Evolutionary conservation across 2,888 invertebrate genomes (phyloP).

Genomic region (Horisme vitalbata): DNA sequence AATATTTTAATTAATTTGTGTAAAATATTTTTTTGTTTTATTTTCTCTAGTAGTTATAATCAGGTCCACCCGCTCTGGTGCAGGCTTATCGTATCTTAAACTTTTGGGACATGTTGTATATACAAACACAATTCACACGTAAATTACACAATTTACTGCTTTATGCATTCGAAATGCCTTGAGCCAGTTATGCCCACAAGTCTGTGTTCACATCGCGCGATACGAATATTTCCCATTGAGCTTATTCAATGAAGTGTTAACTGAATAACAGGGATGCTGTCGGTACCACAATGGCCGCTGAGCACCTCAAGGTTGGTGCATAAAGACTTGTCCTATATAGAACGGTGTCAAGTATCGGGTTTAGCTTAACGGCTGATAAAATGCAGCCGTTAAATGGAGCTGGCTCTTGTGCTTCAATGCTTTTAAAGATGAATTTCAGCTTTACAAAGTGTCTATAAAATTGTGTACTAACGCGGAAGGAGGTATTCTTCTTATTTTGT

Average conservation of each 20-base stretch:
- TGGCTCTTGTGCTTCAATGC: conserved; percentile 2
- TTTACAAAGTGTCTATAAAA: no score
- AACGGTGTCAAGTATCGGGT: conserved; percentile 33
- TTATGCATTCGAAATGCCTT: neutral
- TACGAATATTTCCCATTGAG: conserved; percentile 65
- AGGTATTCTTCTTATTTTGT: no score
- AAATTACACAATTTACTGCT: no score
- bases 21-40: no score
- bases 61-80: no score
- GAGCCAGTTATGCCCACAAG: neutral
- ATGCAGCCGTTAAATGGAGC: conserved; percentile 22
- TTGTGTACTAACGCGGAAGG: no score
- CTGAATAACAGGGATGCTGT: conserved; percentile 64
- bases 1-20: no score
- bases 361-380: conserved; percentile 33
- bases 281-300: conserved; percentile 49
- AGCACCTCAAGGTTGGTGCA: conserved; percentile 46
- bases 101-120: no score
- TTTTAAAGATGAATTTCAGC: neutral
- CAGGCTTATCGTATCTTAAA: no score
- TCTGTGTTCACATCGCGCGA: conserved; percentile 39
- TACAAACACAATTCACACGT: no score
- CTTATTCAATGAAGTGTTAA: conserved; percentile 66
- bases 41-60: no score
- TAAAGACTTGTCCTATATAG: conserved; percentile 33